Percentiles rank a stretch among this genome's conserved stretches.
These are phyloP conservation scores for Brachionus manjavacas DNA, from an alignment of 1,140 invertebrate species.

Conservation along the genomic window DNA sequence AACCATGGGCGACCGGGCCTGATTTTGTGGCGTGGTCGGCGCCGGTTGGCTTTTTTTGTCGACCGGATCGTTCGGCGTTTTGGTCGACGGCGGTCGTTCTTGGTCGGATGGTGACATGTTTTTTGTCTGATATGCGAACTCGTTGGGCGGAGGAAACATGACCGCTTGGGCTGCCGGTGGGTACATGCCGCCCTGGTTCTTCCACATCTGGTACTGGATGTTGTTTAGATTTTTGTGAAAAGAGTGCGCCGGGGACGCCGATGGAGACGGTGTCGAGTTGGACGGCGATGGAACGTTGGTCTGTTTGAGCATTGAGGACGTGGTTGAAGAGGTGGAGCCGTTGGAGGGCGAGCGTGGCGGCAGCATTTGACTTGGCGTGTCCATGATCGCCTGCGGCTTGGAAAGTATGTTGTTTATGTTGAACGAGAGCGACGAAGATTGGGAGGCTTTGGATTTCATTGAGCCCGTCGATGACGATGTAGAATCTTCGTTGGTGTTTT, in stretches of 20 bases:
- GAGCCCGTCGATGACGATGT: neutral
- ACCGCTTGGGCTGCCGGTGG: neutral
- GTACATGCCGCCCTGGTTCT: neutral
- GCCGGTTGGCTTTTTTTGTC: neutral
- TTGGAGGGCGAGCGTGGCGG: neutral
- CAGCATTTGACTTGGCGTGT: constrained; percentile 2
- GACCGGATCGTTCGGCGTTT: neutral
- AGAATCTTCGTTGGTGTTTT: constrained; percentile 18
- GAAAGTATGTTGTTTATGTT: constrained; percentile 19
- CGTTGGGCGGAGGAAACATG: neutral
- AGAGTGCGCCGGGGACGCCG: neutral
- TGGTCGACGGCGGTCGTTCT: neutral
- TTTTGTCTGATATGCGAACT: neutral
- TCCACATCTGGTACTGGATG: constrained; percentile 35
- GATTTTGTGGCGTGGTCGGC: neutral
- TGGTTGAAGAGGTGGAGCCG: neutral
- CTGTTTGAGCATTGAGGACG: neutral
- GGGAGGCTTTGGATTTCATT: neutral
- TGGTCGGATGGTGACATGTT: neutral
- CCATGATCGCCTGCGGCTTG: neutral
- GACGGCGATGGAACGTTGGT: constrained; percentile 1
- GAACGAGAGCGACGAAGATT: neutral
- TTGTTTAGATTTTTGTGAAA: constrained; percentile 11
- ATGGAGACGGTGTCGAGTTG: neutral
- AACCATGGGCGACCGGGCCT: neutral